Evolutionary conservation across 2,113 vertebrate species (phyloP).

Genomic region (Ranitomeya imitator): DNA sequence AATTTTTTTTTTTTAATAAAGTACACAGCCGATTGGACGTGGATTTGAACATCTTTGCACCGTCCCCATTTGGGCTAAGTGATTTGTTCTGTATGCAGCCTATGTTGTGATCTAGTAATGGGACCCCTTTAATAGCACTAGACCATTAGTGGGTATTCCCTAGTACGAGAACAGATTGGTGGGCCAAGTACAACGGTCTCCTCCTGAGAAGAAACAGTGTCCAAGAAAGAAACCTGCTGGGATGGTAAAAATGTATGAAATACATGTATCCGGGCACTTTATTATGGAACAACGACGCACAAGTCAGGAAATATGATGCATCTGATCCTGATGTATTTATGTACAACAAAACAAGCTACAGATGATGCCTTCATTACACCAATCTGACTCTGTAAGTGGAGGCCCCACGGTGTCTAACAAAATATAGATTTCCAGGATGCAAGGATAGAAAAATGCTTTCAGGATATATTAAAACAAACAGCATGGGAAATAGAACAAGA

Average conservation of each 20-base stretch:
- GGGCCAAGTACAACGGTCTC: background rate
- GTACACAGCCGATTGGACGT: too few species aligned
- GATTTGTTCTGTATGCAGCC: too few species aligned
- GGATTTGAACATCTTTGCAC: too few species aligned
- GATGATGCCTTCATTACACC: constrained; percentile 42
- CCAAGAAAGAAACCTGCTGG: background rate
- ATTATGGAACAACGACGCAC: background rate
- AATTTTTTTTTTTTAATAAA: too few species aligned
- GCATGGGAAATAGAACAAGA: constrained; percentile 45
- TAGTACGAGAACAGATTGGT: background rate
- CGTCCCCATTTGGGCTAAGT: too few species aligned
- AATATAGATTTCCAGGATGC: constrained; percentile 47
- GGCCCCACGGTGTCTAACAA: constrained; percentile 25
- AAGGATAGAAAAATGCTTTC: constrained; percentile 42
- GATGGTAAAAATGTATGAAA: background rate
- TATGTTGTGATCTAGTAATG: too few species aligned
- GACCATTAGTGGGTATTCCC: background rate
- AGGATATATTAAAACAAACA: constrained; percentile 54
- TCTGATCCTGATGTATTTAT: constrained; percentile 3
- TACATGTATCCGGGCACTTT: background rate
- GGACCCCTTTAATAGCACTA: too few species aligned
- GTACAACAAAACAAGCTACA: background rate
- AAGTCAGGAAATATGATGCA: background rate
- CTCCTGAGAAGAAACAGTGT: background rate
- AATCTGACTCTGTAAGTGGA: constrained; percentile 32